phyloP scores from a whole-genome alignment of 2,113 vertebrate genomes.

The Dromiciops gliroides region DNA sequence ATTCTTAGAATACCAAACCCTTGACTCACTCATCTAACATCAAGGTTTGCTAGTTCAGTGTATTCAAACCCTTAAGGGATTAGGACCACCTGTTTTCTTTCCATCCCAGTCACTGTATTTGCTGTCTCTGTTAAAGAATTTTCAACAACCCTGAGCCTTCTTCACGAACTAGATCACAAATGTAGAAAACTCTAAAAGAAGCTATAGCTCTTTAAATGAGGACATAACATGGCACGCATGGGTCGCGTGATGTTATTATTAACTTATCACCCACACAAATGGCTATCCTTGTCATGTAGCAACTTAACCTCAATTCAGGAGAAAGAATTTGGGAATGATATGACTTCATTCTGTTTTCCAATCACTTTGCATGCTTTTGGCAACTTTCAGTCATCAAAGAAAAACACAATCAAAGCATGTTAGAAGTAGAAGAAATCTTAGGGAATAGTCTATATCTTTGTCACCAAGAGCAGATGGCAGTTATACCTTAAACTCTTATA shows the following conservation, averaged over 20 bases:
- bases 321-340: background rate
- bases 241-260: background rate
- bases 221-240: background rate
- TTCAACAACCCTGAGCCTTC: constrained; percentile 55
- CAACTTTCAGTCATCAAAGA: background rate
- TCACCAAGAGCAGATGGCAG: background rate
- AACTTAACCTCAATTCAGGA: background rate
- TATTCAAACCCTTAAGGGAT: constrained; percentile 74
- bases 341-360: background rate
- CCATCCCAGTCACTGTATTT: constrained; percentile 47
- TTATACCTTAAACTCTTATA: background rate
- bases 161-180: background rate
- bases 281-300: background rate
- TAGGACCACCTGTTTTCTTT: constrained; percentile 70
- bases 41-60: constrained; percentile 33
- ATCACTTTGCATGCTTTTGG: background rate
- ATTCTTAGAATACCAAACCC: constrained; percentile 54
- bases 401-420: background rate
- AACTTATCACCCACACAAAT: background rate
- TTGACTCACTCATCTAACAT: constrained; percentile 65
- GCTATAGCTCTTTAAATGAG: background rate
- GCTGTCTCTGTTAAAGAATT: constrained; percentile 60
- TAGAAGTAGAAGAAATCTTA: background rate
- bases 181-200: constrained; percentile 41
- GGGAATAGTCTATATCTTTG: background rate